phyloP scores from a whole-genome alignment of 1,140 invertebrate genomes.

The Drosophila ercepeae region DNA sequence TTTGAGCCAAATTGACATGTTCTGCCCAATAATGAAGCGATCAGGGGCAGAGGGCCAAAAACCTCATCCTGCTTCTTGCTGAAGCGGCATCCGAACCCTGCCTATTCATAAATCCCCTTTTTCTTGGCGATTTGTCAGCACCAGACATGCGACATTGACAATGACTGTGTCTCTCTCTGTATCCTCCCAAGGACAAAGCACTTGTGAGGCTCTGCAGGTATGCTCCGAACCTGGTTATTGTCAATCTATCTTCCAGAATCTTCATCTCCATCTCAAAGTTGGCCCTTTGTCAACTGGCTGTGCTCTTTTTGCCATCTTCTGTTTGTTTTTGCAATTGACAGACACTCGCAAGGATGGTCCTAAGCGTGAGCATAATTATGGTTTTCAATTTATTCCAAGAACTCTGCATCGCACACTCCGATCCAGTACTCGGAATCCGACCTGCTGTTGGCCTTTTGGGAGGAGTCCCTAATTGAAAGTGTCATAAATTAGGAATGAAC shows the following conservation, averaged over 20 bases:
- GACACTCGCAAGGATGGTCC: slow-evolving; percentile 24
- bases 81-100: neutral
- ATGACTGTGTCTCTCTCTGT: slow-evolving; percentile 8
- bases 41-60: slow-evolving; percentile 44
- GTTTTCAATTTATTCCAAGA: slow-evolving; percentile 69
- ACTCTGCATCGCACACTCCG: slow-evolving; percentile 32
- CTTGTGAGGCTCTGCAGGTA: slow-evolving; percentile 52
- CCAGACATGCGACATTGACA: slow-evolving; percentile 55
- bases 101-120: slow-evolving; percentile 67
- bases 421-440: slow-evolving; percentile 40
- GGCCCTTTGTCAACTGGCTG: slow-evolving; percentile 19
- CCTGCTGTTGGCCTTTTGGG: slow-evolving; percentile 44
- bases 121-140: slow-evolving; percentile 71
- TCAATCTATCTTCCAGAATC: slow-evolving; percentile 46
- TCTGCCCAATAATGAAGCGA: slow-evolving; percentile 71
- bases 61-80: slow-evolving; percentile 36
- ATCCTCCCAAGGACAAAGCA: slow-evolving; percentile 46
- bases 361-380: slow-evolving; percentile 78
- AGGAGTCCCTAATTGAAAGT: slow-evolving; percentile 50
- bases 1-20: slow-evolving; percentile 65
- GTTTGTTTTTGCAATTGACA: slow-evolving; percentile 70
- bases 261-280: slow-evolving; percentile 13
- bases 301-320: slow-evolving; percentile 55
- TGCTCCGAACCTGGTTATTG: slow-evolving; percentile 41
- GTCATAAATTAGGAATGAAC: slow-evolving; percentile 60